phyloP scores from a whole-genome alignment of 2,113 vertebrate genomes.

The Myanophis thanlyinensis region DNA sequence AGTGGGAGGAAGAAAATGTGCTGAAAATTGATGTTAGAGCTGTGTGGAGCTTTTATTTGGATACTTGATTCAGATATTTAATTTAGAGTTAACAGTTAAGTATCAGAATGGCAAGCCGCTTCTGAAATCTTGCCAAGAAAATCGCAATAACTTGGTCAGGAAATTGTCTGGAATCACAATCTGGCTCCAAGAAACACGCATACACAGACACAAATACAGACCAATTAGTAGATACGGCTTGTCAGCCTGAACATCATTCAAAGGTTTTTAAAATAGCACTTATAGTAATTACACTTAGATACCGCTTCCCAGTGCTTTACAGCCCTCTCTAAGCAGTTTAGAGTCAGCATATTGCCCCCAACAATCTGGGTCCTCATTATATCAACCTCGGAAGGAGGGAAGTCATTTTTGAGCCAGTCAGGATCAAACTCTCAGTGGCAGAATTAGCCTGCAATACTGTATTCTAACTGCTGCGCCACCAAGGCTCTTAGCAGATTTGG shows the following conservation, averaged over 20 bases:
- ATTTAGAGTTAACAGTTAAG: too few species aligned
- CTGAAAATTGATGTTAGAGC: too few species aligned
- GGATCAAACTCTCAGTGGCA: not conserved
- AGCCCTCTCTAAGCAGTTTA: not conserved
- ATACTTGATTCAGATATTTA: too few species aligned
- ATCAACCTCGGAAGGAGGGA: not conserved
- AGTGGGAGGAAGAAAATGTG: too few species aligned
- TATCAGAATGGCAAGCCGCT: too few species aligned
- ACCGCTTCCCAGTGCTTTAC: not conserved
- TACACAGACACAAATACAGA: too few species aligned
- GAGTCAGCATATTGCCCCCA: not conserved
- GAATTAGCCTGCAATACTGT: not conserved
- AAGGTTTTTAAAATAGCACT: not conserved
- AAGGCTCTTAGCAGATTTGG: not conserved
- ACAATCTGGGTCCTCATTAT: not conserved
- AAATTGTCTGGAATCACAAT: too few species aligned
- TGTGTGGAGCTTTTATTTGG: too few species aligned
- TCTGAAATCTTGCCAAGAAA: too few species aligned
- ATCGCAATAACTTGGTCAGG: too few species aligned
- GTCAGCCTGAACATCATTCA: not conserved
- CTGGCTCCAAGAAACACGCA: too few species aligned
- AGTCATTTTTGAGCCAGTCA: not conserved
- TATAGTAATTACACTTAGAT: not conserved
- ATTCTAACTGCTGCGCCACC: not conserved
- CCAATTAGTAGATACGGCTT: not conserved